Conservation (phyloP, 2,113 vertebrate species). For the Serilophus lunatus region DNA sequence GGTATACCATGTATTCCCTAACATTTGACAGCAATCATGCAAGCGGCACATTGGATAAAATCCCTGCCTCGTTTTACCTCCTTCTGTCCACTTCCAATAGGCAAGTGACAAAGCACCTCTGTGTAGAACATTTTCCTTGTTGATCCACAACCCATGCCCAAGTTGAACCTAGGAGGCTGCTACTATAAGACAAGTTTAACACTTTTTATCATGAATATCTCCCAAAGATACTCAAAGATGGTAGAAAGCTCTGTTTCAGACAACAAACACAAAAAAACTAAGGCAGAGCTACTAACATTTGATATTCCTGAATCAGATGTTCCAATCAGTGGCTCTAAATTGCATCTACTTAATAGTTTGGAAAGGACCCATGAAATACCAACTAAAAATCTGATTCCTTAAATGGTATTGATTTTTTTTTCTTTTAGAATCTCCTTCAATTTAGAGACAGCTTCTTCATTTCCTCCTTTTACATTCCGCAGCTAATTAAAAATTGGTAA, state of each 20-base stretch:
- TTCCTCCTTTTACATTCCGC: conserved; percentile 23
- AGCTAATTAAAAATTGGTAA: conserved; percentile 44
- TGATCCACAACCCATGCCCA: not conserved
- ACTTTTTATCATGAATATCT: not conserved
- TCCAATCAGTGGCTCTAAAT: conserved; percentile 7
- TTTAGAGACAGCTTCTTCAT: conserved; percentile 47
- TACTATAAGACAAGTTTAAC: not conserved
- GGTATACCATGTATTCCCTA: not conserved
- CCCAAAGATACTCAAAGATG: not conserved
- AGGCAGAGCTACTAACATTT: not conserved
- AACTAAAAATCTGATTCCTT: conserved; percentile 54
- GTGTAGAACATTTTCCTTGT: not conserved
- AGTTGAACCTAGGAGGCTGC: not conserved
- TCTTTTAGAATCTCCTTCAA: conserved; percentile 25
- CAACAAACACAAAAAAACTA: not conserved
- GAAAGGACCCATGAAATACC: conserved; percentile 30
- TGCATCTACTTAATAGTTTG: conserved; percentile 44
- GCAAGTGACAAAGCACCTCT: not conserved
- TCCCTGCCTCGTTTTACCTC: not conserved
- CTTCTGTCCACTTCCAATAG: not conserved
- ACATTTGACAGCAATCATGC: not conserved
- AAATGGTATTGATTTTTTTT: conserved; percentile 56
- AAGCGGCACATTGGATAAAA: not conserved
- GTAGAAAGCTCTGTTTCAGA: not conserved
- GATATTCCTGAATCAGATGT: conserved; percentile 9